Conservation (phyloP, 2,888 invertebrate species). For the Andrena chrysosceles region DNA sequence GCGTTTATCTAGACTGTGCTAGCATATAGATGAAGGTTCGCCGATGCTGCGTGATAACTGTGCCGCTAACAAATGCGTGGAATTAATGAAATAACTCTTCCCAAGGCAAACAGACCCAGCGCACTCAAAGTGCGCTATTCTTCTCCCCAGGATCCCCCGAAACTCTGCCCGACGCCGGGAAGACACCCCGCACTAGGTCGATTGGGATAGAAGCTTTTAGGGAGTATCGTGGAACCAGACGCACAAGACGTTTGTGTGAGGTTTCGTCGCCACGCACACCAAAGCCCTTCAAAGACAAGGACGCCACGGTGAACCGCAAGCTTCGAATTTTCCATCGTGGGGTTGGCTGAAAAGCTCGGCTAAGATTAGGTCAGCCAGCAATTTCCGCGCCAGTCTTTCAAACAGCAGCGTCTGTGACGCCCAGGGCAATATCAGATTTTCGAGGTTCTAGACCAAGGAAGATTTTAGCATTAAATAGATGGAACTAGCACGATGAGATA, state of each 20-base stretch:
- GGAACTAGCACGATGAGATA: neutral
- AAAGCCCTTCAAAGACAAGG: slow-evolving; percentile 55
- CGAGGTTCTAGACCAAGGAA: slow-evolving; percentile 32
- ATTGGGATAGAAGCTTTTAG: slow-evolving; percentile 56
- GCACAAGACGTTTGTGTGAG: slow-evolving; percentile 2
- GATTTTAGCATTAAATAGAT: slow-evolving; percentile 20
- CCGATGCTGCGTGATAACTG: neutral
- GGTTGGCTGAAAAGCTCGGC: slow-evolving; percentile 54
- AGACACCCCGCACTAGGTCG: slow-evolving; percentile 21
- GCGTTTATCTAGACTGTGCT: slow-evolving; percentile 20
- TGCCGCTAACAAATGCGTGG: slow-evolving; percentile 12
- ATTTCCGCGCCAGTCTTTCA: slow-evolving; percentile 64
- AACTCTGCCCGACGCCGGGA: slow-evolving; percentile 20
- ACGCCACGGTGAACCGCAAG: slow-evolving; percentile 36
- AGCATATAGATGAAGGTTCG: slow-evolving; percentile 14
- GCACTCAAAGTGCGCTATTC: slow-evolving; percentile 5
- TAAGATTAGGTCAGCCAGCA: slow-evolving; percentile 67
- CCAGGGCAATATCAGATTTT: slow-evolving; percentile 48
- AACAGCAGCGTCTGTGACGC: slow-evolving; percentile 44
- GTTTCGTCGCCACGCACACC: neutral
- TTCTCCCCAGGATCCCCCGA: neutral
- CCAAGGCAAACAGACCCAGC: neutral
- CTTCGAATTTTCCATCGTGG: slow-evolving; percentile 60
- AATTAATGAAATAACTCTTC: slow-evolving; percentile 33
- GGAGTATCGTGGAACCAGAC: slow-evolving; percentile 45